Evolutionary conservation across 2,888 invertebrate species (phyloP).

Genomic region (Timema podura): DNA sequence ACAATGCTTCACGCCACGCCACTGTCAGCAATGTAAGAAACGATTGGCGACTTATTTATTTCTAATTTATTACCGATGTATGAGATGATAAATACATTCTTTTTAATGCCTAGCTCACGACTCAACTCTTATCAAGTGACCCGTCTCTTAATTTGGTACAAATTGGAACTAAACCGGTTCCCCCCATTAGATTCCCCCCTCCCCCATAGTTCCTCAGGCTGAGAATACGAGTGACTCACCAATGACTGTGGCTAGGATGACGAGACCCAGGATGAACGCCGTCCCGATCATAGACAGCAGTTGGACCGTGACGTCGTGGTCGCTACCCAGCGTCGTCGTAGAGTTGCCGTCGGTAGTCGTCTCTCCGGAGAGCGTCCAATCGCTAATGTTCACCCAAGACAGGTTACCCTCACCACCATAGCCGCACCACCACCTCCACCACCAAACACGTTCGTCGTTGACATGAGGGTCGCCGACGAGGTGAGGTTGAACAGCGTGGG

Average conservation of each 20-base stretch:
- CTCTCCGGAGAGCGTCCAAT: conserved; percentile 11
- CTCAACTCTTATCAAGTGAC: too few relatives aligned
- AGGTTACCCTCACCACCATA: neutral
- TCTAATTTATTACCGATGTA: too few relatives aligned
- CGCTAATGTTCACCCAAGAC: neutral
- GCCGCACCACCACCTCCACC: neutral
- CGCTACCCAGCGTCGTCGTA: conserved; percentile 11
- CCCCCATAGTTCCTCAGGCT: too few relatives aligned
- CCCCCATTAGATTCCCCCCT: too few relatives aligned
- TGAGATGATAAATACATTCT: too few relatives aligned
- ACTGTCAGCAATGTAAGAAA: too few relatives aligned
- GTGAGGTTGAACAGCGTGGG: neutral
- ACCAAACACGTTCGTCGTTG: conserved; percentile 1
- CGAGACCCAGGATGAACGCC: conserved; percentile 43
- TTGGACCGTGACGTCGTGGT: conserved; percentile 40
- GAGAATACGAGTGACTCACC: conserved; percentile 25
- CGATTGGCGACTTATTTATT: too few relatives aligned
- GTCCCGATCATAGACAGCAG: conserved; percentile 43
- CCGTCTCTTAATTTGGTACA: too few relatives aligned
- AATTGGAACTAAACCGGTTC: too few relatives aligned
- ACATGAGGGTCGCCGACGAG: neutral
- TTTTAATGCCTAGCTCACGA: too few relatives aligned
- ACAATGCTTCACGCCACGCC: too few relatives aligned
- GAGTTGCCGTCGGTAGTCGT: neutral
- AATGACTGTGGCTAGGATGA: conserved; percentile 32